Conservation (phyloP, 2,113 vertebrate genomes). For the Oryzias curvinotus region DNA sequence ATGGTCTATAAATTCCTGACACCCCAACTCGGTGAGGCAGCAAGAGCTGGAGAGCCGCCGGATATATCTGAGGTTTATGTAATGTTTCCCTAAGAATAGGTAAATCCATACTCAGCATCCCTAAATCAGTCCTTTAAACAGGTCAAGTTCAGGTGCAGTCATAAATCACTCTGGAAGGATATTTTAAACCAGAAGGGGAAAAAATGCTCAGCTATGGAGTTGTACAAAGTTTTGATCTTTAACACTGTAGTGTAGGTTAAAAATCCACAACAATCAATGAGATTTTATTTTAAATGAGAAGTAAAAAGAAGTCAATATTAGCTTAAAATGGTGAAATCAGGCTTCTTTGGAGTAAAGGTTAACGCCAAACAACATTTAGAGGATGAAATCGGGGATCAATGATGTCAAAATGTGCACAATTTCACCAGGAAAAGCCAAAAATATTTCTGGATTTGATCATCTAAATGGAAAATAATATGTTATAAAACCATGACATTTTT, state of each 20-base stretch:
- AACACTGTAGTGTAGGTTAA: background rate
- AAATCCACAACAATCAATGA: conserved; percentile 1
- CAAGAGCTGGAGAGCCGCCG: conserved; percentile 32
- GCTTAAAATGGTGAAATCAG: too few relatives aligned
- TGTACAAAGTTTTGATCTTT: conserved; percentile 16
- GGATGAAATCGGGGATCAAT: too few relatives aligned
- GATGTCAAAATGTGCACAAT: too few relatives aligned
- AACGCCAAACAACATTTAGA: too few relatives aligned
- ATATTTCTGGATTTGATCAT: too few relatives aligned
- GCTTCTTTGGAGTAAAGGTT: too few relatives aligned
- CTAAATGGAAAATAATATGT: too few relatives aligned
- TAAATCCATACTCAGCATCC: conserved; percentile 54
- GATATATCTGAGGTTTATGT: conserved; percentile 63
- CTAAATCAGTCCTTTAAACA: conserved; percentile 52
- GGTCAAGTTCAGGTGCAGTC: conserved; percentile 49
- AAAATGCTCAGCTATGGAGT: conserved; percentile 38
- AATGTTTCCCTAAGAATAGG: conserved; percentile 66
- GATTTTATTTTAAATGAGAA: background rate
- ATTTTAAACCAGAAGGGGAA: conserved; percentile 13
- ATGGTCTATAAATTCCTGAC: conserved; percentile 55
- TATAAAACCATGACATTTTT: too few relatives aligned
- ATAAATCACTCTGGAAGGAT: conserved; percentile 54
- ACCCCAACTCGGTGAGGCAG: conserved; percentile 45
- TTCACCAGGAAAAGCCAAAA: too few relatives aligned
- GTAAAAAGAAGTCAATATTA: background rate